Evolutionary conservation across 2,888 invertebrate genomes (phyloP).

Genomic region (Platypus cylindrus): DNA sequence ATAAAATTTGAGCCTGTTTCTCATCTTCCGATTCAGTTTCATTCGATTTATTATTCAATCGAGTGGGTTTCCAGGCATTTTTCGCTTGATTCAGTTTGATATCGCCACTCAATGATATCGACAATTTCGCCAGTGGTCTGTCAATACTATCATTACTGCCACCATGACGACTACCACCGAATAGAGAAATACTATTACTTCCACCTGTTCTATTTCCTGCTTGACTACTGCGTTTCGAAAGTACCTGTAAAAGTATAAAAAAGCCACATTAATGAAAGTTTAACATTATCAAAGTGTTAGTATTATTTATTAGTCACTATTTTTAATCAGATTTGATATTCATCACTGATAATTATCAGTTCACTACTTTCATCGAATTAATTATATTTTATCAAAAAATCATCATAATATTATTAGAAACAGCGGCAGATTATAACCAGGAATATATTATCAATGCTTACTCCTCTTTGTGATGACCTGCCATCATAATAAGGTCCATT

Average conservation of each 20-base stretch:
- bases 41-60: too few species aligned
- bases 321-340: constrained; percentile 18
- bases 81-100: constrained; percentile 75
- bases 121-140: constrained; percentile 51
- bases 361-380: constrained; percentile 28
- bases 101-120: constrained; percentile 55
- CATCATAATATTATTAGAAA: constrained; percentile 16
- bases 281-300: too few species aligned
- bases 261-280: too few species aligned
- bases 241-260: constrained; percentile 6
- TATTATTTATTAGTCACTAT: too few species aligned
- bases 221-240: constrained; percentile 35
- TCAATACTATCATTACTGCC: constrained; percentile 37
- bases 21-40: constrained; percentile 34
- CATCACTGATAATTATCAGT: constrained; percentile 24
- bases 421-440: constrained; percentile 1
- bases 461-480: constrained; percentile 32
- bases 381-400: constrained; percentile 14
- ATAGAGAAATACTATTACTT: too few species aligned
- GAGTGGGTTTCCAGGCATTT: constrained; percentile 82
- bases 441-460: constrained; percentile 24
- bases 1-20: constrained; percentile 48
- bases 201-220: constrained; percentile 38
- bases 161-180: constrained; percentile 21
- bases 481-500: constrained; percentile 27